A percentile compares a stretch with the other conserved stretches of the same genome.
Conservation (phyloP, 2,888 invertebrate genomes). For the Xestia rhomboidea region DNA sequence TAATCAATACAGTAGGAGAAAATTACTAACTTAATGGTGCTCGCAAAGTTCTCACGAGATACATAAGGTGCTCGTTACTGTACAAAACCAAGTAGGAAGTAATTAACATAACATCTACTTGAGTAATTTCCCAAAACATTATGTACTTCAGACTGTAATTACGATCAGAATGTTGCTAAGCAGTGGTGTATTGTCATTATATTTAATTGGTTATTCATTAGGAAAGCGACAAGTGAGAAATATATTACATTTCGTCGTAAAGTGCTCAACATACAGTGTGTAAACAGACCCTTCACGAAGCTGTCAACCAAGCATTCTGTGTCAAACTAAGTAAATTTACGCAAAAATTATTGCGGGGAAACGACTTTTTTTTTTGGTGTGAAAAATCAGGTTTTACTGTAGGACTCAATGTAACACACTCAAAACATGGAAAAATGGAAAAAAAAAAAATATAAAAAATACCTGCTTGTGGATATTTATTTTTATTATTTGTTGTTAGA, state of each 20-base stretch:
- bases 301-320: no score
- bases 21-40: not conserved
- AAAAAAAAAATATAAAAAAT: no score
- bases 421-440: no score
- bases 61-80: not conserved
- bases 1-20: not conserved
- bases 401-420: no score
- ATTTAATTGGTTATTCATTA: constrained; percentile 25
- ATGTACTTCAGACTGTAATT: constrained; percentile 27
- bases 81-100: constrained; percentile 14
- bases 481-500: no score
- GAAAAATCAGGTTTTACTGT: no score
- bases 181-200: constrained; percentile 4
- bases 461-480: no score
- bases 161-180: constrained; percentile 32
- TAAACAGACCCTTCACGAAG: no score
- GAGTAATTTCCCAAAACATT: not conserved
- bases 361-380: no score
- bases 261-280: not conserved
- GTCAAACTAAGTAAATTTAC: no score
- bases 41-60: not conserved
- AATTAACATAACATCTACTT: not conserved
- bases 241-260: not conserved
- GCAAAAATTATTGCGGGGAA: no score
- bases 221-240: not conserved